Evolutionary conservation across 1,140 invertebrate genomes (phyloP).

Genomic region (Meloidogyne chitwoodi): DNA sequence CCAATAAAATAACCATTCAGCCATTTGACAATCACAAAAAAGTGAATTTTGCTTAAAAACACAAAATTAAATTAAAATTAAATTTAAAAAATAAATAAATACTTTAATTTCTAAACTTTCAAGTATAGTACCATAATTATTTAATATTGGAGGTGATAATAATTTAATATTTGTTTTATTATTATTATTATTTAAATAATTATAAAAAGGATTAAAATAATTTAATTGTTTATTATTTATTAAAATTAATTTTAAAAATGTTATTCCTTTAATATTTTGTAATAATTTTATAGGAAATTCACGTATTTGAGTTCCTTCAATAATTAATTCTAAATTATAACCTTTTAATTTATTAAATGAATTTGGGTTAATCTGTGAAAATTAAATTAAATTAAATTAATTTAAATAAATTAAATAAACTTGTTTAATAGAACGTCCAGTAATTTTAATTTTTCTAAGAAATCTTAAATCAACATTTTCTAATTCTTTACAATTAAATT

Average conservation of each 20-base stretch:
- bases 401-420: background rate
- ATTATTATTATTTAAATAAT: no score
- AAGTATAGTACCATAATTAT: background rate
- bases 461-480: constrained; percentile 30
- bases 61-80: no score
- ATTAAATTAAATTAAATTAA: background rate
- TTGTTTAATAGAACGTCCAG: constrained; percentile 15
- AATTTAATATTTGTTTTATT: no score
- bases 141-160: background rate
- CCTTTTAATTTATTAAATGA: constrained; percentile 30
- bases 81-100: no score
- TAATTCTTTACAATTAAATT: constrained; percentile 23
- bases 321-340: constrained; percentile 23
- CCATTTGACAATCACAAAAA: background rate
- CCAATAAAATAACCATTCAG: background rate
- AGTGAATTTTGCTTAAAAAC: background rate
- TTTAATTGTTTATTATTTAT: constrained; percentile 27
- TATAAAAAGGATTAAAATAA: constrained; percentile 21
- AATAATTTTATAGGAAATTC: constrained; percentile 37
- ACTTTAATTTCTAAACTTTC: background rate
- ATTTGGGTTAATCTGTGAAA: constrained; percentile 23
- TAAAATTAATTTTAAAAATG: constrained; percentile 23
- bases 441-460: constrained; percentile 31
- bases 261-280: constrained; percentile 26
- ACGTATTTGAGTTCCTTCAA: constrained; percentile 26